Percentiles rank a stretch among this genome's conserved stretches.
Conservation (phyloP, 2,797 vertebrate species). For the Coendou prehensilis region DNA sequence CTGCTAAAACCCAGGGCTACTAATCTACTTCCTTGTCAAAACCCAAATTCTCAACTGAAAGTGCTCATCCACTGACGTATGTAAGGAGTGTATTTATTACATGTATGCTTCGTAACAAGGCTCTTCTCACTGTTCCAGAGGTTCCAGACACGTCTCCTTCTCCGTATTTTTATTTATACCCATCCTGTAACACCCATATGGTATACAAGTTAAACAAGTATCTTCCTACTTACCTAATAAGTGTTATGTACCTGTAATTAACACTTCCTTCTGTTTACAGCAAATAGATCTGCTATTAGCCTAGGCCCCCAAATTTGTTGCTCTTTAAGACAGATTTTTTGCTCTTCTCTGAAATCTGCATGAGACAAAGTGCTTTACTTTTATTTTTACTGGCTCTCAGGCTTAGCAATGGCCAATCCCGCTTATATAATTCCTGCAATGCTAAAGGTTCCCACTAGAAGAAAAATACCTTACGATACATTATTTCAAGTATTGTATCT, state of each 20-base stretch:
- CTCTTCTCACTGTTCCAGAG: neutral
- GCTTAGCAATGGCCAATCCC: neutral
- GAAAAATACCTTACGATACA: constrained; percentile 31
- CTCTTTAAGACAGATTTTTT: neutral
- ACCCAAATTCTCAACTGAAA: neutral
- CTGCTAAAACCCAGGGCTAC: neutral
- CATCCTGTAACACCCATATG: neutral
- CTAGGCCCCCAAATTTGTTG: neutral
- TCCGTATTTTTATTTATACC: neutral
- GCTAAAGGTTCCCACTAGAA: neutral
- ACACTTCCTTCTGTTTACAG: neutral
- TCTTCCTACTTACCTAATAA: neutral
- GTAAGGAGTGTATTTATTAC: neutral
- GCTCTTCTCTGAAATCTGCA: neutral
- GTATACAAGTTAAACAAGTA: neutral
- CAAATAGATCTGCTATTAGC: neutral
- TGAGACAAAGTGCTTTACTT: neutral
- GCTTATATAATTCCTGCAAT: neutral
- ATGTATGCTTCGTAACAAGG: neutral
- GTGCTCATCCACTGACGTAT: neutral
- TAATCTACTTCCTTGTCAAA: neutral
- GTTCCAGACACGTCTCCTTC: neutral
- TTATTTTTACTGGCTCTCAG: neutral
- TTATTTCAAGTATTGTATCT: constrained; percentile 41
- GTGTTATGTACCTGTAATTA: neutral